Evolutionary conservation across 1,140 invertebrate species (phyloP).

Genomic region (Oryctes rhinoceros): DNA sequence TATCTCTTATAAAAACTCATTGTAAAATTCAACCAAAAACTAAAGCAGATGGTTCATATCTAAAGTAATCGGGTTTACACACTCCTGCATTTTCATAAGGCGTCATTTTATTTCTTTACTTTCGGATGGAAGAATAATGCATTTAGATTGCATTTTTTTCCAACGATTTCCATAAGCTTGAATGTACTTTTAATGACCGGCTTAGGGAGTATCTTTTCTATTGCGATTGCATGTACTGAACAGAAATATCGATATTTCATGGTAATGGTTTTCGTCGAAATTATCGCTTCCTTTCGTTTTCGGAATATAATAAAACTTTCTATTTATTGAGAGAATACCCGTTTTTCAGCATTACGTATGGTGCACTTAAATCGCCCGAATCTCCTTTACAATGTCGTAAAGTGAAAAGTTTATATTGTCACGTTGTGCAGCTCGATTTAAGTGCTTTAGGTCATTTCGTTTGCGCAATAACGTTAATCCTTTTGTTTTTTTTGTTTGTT

Average conservation of each 20-base stretch:
- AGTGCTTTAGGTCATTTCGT: background rate
- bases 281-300: background rate
- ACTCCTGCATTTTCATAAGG: too few species aligned
- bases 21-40: too few species aligned
- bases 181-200: background rate
- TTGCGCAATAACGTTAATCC: background rate
- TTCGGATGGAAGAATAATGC: background rate
- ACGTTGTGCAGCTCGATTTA: constrained; percentile 26
- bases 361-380: background rate
- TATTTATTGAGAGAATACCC: background rate
- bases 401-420: constrained; percentile 26
- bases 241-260: constrained; percentile 13
- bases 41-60: too few species aligned
- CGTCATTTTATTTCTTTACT: background rate
- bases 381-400: constrained; percentile 26
- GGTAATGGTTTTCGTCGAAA: constrained; percentile 11
- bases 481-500: background rate
- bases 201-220: background rate
- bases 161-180: background rate
- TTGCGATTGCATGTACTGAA: background rate
- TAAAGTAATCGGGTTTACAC: too few species aligned
- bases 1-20: too few species aligned
- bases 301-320: constrained; percentile 22
- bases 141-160: background rate
- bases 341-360: constrained; percentile 15